Conservation (phyloP, 1,140 invertebrate genomes). For the Zaprionus nigranus region DNA sequence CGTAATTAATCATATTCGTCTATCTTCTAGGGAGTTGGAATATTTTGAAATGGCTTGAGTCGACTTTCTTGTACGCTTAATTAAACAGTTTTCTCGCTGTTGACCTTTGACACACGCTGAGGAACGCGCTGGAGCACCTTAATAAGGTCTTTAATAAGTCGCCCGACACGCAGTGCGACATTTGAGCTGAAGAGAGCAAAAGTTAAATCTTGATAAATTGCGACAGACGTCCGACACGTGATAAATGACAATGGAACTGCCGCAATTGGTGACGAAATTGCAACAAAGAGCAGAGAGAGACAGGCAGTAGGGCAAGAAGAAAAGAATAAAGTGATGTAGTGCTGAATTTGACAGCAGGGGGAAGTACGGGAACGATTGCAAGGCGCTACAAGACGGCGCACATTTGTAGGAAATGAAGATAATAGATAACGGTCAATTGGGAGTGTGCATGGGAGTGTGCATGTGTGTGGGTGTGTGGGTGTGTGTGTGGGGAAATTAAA, state of each 20-base stretch:
- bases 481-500: conserved; percentile 55
- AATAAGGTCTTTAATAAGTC: conserved; percentile 45
- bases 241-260: conserved; percentile 78
- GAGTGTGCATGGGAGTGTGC: not conserved
- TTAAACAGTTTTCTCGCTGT: not conserved
- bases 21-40: not conserved
- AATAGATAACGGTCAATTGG: conserved; percentile 18
- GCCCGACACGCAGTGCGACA: conserved; percentile 36
- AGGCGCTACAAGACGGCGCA: conserved; percentile 6
- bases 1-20: not conserved
- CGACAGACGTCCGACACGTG: conserved; percentile 56
- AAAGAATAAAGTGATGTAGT: not conserved
- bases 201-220: conserved; percentile 79
- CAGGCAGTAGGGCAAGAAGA: not conserved
- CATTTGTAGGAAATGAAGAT: conserved; percentile 23
- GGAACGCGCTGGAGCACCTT: conserved; percentile 7
- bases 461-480: conserved; percentile 7
- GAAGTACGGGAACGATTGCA: conserved; percentile 7
- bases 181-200: conserved; percentile 58
- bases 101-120: not conserved
- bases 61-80: not conserved
- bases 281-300: conserved; percentile 19
- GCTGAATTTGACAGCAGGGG: not conserved
- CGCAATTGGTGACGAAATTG: conserved; percentile 60
- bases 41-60: not conserved